Evolutionary conservation across 2,113 vertebrate species (phyloP).

Genomic region (Athene cunicularia): DNA sequence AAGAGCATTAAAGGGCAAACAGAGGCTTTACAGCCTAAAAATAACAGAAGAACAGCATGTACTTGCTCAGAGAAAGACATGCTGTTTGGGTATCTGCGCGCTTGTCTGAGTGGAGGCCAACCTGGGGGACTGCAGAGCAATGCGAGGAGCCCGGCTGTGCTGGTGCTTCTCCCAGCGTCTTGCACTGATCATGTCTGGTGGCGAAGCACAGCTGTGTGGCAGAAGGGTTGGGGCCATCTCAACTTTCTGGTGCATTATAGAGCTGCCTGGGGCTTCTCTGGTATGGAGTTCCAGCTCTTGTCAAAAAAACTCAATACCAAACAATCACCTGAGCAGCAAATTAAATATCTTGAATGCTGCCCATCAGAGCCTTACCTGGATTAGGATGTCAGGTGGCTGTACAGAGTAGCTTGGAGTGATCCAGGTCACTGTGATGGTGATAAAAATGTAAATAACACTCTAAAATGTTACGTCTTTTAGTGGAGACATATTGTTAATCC

Average conservation of each 20-base stretch:
- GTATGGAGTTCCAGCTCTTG: not conserved
- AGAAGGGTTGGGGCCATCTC: not conserved
- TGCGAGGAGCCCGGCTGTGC: not conserved
- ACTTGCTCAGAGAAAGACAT: not conserved
- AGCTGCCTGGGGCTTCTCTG: not conserved
- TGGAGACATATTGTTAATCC: not conserved
- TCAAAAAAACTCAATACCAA: not conserved
- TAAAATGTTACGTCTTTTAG: not conserved
- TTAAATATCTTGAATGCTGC: not conserved
- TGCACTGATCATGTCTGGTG: not conserved
- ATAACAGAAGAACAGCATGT: not conserved
- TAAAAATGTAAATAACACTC: not conserved
- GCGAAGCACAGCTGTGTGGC: fast-evolving
- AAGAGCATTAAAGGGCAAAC: not conserved
- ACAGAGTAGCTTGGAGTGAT: not conserved
- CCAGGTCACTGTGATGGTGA: not conserved
- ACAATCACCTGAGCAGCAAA: not conserved
- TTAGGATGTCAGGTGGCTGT: not conserved
- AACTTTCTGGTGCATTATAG: not conserved
- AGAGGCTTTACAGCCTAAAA: not conserved
- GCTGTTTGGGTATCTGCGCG: not conserved
- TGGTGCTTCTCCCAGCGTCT: not conserved
- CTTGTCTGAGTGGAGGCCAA: not conserved
- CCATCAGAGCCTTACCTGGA: not conserved
- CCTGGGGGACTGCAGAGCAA: fast-evolving